Evolutionary conservation across 2,888 invertebrate genomes (phyloP).

Genomic region (Cremastobaeus sp.): DNA sequence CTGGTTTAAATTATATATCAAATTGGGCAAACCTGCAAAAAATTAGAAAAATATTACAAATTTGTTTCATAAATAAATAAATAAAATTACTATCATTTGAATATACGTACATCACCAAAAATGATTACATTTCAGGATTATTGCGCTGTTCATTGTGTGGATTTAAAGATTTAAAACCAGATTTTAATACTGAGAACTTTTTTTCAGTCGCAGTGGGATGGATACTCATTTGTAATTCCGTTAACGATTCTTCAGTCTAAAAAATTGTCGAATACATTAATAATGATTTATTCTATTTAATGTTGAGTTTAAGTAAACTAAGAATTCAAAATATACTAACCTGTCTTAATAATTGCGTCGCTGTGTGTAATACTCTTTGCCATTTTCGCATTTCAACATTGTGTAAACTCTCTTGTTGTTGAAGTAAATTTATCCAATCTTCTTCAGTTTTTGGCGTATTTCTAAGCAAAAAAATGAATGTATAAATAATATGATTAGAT

Average conservation of each 20-base stretch:
- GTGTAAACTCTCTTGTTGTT: slow-evolving; percentile 89
- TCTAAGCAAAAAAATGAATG: slow-evolving; percentile 73
- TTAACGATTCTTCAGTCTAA: slow-evolving; percentile 88
- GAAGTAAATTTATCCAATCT: slow-evolving; percentile 89
- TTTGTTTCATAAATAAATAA: not conserved
- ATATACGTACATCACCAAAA: slow-evolving; percentile 40
- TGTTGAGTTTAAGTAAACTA: slow-evolving; percentile 25
- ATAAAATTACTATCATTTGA: slow-evolving; percentile 4
- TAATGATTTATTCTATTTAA: slow-evolving; percentile 6
- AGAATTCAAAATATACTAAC: slow-evolving; percentile 79
- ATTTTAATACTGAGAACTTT: slow-evolving; percentile 79
- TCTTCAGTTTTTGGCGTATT: slow-evolving; percentile 86
- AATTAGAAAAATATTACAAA: not conserved
- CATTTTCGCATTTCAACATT: slow-evolving; percentile 90
- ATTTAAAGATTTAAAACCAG: slow-evolving; percentile 70
- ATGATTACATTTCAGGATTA: slow-evolving; percentile 64
- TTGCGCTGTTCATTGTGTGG: slow-evolving; percentile 66
- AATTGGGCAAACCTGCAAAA: slow-evolving; percentile 7
- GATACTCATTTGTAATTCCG: slow-evolving; percentile 84
- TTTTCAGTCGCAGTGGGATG: slow-evolving; percentile 80
- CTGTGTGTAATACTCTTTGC: slow-evolving; percentile 86
- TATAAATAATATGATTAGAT: not conserved
- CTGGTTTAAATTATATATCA: slow-evolving; percentile 12
- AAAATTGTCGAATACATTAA: slow-evolving; percentile 70
- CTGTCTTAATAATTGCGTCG: slow-evolving; percentile 86